Evolutionary conservation across 2,113 vertebrate genomes (phyloP).

Genomic region (Caretta caretta): DNA sequence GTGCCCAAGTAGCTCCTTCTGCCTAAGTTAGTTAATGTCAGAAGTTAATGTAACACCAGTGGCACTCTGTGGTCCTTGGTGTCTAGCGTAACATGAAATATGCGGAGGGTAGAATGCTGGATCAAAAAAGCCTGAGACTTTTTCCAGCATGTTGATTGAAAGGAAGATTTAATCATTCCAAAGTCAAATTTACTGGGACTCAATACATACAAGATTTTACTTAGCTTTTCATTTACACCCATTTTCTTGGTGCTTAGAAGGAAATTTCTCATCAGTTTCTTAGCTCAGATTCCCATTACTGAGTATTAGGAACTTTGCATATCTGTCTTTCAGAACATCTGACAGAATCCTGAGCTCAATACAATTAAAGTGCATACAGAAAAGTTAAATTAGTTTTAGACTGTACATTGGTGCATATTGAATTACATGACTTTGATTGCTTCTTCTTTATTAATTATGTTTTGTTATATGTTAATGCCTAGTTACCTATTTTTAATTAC

Average conservation of each 20-base stretch:
- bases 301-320: not conserved
- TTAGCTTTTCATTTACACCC: not conserved
- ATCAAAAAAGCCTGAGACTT: not conserved
- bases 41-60: fast-evolving
- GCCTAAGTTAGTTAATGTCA: not conserved
- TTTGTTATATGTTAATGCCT: not conserved
- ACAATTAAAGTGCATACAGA: constrained; percentile 21
- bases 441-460: not conserved
- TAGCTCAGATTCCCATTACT: constrained; percentile 3
- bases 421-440: constrained; percentile 14
- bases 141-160: not conserved
- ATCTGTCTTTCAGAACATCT: not conserved
- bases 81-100: not conserved
- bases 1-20: not conserved
- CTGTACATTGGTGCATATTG: not conserved
- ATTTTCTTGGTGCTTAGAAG: not conserved
- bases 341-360: not conserved
- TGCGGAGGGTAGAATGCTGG: not conserved
- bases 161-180: not conserved
- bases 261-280: not conserved
- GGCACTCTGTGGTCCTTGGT: not conserved
- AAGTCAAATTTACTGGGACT: not conserved
- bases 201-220: not conserved
- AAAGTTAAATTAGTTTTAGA: constrained; percentile 2
- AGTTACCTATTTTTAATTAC: constrained; percentile 14